Evolutionary conservation across 2,797 vertebrate species (phyloP).

Genomic region (Rhinoraja longicauda): DNA sequence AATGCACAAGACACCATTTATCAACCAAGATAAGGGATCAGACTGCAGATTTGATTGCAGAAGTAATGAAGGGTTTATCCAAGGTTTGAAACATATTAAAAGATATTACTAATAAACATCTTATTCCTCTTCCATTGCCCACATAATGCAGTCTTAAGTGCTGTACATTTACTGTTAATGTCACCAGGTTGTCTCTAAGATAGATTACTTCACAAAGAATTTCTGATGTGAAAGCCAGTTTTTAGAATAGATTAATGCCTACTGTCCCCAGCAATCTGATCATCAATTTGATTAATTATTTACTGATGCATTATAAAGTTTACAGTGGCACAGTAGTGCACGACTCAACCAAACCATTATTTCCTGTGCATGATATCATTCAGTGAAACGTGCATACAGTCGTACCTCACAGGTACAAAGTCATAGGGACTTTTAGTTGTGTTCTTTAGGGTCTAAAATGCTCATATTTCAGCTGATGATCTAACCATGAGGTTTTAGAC

Average conservation of each 20-base stretch:
- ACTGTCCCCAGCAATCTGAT: not conserved
- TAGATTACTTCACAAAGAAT: not conserved
- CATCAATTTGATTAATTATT: slow-evolving; percentile 24
- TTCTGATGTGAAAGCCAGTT: not conserved
- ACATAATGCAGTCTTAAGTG: slow-evolving; percentile 37
- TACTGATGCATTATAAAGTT: slow-evolving; percentile 35
- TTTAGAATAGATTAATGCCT: slow-evolving; percentile 5
- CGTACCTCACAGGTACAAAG: not conserved
- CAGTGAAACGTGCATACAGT: not conserved
- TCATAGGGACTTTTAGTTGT: not conserved
- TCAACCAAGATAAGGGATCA: not conserved
- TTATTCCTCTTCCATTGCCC: not conserved
- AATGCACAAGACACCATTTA: not conserved
- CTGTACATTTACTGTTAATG: slow-evolving; percentile 25
- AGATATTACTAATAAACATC: slow-evolving; percentile 10
- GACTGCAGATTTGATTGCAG: not conserved
- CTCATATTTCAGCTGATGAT: not conserved
- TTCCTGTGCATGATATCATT: not conserved
- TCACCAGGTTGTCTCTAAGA: slow-evolving; percentile 25
- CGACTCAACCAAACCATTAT: not conserved
- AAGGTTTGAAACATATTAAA: not conserved
- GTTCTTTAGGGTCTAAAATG: too few relatives aligned
- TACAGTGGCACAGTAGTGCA: not conserved
- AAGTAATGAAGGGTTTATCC: slow-evolving; percentile 19
- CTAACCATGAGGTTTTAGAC: not conserved